A percentile compares a stretch with the other conserved stretches of the same genome.
phyloP scores from a whole-genome alignment of 1,140 invertebrate species.

The Drosophila repletoides region DNA sequence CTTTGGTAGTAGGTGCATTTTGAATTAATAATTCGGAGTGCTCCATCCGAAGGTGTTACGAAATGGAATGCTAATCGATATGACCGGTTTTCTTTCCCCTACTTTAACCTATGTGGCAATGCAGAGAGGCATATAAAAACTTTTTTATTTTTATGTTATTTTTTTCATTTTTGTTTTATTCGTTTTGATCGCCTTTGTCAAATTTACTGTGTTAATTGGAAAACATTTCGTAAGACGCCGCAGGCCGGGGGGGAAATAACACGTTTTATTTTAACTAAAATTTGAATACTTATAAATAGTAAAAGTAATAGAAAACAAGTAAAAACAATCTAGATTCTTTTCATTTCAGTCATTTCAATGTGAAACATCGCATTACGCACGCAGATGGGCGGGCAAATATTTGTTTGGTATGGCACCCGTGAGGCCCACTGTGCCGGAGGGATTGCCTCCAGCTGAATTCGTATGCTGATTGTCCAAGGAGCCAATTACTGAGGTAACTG shows the following conservation, averaged over 20 bases:
- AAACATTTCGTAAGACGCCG: constrained; percentile 26
- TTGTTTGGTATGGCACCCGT: constrained; percentile 36
- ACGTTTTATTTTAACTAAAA: constrained; percentile 44
- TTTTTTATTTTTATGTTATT: constrained; percentile 3
- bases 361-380: constrained; percentile 23
- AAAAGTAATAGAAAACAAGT: no score
- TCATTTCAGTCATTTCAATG: constrained; percentile 41
- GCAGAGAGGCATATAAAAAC: constrained; percentile 19
- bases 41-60: constrained; percentile 5
- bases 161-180: background rate
- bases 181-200: constrained; percentile 38
- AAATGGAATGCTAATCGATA: constrained; percentile 63
- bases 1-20: constrained; percentile 32
- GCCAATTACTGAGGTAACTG: constrained; percentile 76
- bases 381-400: constrained; percentile 64
- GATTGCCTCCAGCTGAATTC: background rate
- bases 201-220: constrained; percentile 34
- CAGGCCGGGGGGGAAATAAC: background rate
- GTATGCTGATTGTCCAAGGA: constrained; percentile 52
- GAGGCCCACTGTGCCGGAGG: background rate
- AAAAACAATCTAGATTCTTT: constrained; percentile 12
- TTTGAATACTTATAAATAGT: constrained; percentile 35
- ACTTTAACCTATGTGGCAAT: constrained; percentile 58
- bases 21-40: constrained; percentile 31
- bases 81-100: constrained; percentile 58